These are phyloP conservation scores for Polylopha cassiicola DNA, from an alignment of 2,888 invertebrate species.

Conservation along the genomic window DNA sequence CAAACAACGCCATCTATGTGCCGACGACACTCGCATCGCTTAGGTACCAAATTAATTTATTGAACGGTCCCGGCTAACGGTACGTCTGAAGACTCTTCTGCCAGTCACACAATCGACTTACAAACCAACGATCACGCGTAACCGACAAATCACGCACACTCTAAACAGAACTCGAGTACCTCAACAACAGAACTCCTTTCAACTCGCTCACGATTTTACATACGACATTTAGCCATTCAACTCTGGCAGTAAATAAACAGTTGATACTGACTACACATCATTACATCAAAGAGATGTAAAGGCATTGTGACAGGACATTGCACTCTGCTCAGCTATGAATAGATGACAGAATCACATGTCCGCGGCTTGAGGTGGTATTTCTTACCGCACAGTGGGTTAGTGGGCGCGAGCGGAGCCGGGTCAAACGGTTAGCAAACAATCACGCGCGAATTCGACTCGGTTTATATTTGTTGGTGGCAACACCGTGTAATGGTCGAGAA, in stretches of 20 bases:
- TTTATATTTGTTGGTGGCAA: constrained; percentile 47
- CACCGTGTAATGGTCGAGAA: constrained; percentile 60
- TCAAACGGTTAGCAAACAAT: constrained; percentile 69
- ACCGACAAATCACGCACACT: constrained; percentile 10
- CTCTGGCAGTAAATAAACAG: constrained; percentile 69
- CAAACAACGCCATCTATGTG: constrained; percentile 22
- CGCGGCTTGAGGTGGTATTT: constrained; percentile 30
- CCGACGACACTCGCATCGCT: not conserved
- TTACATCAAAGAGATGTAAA: constrained; percentile 67
- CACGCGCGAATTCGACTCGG: constrained; percentile 58
- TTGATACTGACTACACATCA: constrained; percentile 72
- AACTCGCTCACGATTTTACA: constrained; percentile 28
- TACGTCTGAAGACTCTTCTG: constrained; percentile 65
- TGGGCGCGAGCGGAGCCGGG: constrained; percentile 63
- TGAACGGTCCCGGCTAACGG: constrained; percentile 66
- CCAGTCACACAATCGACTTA: constrained; percentile 53
- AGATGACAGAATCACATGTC: constrained; percentile 47
- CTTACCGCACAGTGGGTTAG: constrained; percentile 67
- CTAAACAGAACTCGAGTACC: constrained; percentile 30
- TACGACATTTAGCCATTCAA: constrained; percentile 38
- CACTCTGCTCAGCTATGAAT: constrained; percentile 43
- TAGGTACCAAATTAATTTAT: constrained; percentile 64
- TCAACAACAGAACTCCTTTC: constrained; percentile 35
- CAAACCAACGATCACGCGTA: constrained; percentile 30
- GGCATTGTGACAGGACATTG: constrained; percentile 51